phyloP scores from a whole-genome alignment of 2,113 vertebrate genomes.

The human (Homo sapiens) region DNA sequence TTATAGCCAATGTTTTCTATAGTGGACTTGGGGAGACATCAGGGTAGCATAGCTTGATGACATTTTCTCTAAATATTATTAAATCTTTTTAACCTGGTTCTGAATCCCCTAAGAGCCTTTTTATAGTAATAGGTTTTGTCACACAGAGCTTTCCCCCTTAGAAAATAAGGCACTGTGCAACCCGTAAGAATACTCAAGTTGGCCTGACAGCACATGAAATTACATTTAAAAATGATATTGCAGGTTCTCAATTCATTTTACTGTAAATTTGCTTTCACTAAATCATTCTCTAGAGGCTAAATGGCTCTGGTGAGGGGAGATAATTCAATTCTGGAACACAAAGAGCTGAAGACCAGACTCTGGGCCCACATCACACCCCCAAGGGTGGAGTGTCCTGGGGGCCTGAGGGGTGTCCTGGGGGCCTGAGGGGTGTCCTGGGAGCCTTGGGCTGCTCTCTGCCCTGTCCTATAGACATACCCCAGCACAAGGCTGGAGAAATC shows the following conservation, averaged over 20 bases:
- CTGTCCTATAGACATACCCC: not conserved
- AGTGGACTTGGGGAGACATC: not conserved
- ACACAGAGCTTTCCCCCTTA: not conserved
- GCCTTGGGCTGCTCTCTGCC: not conserved
- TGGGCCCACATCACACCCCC: not conserved
- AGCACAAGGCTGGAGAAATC: not conserved
- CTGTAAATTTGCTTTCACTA: conserved; percentile 1
- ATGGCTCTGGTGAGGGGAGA: not conserved
- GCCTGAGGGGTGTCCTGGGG: no score
- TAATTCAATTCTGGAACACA: conserved; percentile 22
- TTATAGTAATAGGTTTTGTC: not conserved
- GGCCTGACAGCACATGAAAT: conserved; percentile 3
- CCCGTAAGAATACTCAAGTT: not conserved
- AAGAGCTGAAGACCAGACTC: not conserved
- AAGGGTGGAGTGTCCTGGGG: not conserved
- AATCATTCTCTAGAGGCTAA: not conserved
- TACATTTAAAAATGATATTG: conserved; percentile 13
- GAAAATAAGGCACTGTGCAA: not conserved
- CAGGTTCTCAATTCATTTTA: conserved; percentile 3
- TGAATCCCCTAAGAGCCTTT: not conserved
- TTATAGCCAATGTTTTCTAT: not conserved
- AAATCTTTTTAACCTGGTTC: not conserved
- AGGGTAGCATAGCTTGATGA: not conserved
- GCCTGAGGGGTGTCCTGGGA: not conserved
- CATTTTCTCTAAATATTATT: conserved; percentile 34